These are phyloP conservation scores for Epizoanthus fatuus DNA, from an alignment of 92 coral and sea anemone genomes.

Conservation along the genomic window DNA sequence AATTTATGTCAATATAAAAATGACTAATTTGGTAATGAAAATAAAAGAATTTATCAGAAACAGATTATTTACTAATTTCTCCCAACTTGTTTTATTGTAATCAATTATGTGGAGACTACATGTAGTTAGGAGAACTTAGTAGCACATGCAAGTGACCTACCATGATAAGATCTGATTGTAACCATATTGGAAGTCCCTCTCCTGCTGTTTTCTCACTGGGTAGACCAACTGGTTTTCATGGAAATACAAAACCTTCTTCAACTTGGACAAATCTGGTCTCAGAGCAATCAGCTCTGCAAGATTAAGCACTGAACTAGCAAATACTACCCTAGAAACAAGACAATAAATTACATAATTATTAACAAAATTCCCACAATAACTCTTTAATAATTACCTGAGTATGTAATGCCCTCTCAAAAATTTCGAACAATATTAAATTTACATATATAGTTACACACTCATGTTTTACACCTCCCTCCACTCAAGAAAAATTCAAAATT, in stretches of 20 bases:
- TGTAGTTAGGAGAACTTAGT: not conserved
- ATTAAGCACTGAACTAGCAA: slow-evolving; percentile 93
- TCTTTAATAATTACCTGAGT: too few relatives aligned
- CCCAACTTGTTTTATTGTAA: not conserved
- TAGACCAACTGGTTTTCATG: slow-evolving; percentile 97
- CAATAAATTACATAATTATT: not conserved
- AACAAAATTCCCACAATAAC: not conserved
- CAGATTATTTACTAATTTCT: not conserved
- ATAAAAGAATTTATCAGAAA: too few relatives aligned
- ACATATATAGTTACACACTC: too few relatives aligned
- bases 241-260: slow-evolving; percentile 89
- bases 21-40: too few relatives aligned
- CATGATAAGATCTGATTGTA: slow-evolving; percentile 94
- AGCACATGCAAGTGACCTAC: slow-evolving; percentile 44
- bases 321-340: slow-evolving; percentile 70
- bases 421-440: too few relatives aligned
- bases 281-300: slow-evolving; percentile 88
- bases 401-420: too few relatives aligned
- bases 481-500: too few relatives aligned
- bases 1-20: too few relatives aligned
- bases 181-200: slow-evolving; percentile 97
- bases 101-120: not conserved
- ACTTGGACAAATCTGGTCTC: slow-evolving; percentile 83
- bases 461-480: too few relatives aligned
- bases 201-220: slow-evolving; percentile 96